Conservation (phyloP, 2,888 invertebrate species). For the Xylophagus ater region DNA sequence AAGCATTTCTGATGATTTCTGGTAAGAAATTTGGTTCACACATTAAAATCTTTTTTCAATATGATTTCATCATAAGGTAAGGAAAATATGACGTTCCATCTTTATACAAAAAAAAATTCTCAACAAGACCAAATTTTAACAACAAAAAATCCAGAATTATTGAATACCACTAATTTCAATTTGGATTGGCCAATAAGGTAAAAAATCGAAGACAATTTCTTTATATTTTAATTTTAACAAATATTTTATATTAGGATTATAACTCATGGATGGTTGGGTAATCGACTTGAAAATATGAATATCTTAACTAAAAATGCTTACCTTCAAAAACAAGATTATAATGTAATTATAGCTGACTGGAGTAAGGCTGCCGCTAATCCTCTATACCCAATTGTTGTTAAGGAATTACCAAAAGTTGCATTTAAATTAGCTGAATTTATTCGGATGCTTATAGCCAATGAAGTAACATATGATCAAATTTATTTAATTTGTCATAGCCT, state of each 20-base stretch:
- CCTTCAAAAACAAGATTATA: conserved; percentile 44
- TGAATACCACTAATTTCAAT: conserved; percentile 20
- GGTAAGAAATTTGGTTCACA: too few relatives aligned
- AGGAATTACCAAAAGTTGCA: conserved; percentile 27
- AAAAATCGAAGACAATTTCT: too few relatives aligned
- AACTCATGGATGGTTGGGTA: conserved; percentile 49
- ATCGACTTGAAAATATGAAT: conserved; percentile 39
- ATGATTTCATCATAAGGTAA: too few relatives aligned
- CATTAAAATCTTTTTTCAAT: too few relatives aligned
- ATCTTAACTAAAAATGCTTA: conserved; percentile 36
- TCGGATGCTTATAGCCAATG: conserved; percentile 37
- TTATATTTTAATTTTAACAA: too few relatives aligned
- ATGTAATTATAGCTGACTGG: conserved; percentile 52
- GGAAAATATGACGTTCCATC: conserved; percentile 13
- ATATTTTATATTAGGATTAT: conserved; percentile 26
- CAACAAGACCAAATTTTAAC: conserved; percentile 13
- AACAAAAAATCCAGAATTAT: conserved; percentile 12
- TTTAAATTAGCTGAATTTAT: conserved; percentile 24
- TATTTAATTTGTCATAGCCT: conserved; percentile 47
- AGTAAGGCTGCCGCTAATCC: conserved; percentile 44
- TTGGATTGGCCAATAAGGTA: conserved; percentile 20
- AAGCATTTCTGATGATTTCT: too few relatives aligned
- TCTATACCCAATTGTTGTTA: conserved; percentile 46
- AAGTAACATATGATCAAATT: conserved; percentile 40
- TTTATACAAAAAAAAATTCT: conserved; percentile 29